phyloP scores from a whole-genome alignment of 1,140 invertebrate genomes.

The Amyelois transitella region DNA sequence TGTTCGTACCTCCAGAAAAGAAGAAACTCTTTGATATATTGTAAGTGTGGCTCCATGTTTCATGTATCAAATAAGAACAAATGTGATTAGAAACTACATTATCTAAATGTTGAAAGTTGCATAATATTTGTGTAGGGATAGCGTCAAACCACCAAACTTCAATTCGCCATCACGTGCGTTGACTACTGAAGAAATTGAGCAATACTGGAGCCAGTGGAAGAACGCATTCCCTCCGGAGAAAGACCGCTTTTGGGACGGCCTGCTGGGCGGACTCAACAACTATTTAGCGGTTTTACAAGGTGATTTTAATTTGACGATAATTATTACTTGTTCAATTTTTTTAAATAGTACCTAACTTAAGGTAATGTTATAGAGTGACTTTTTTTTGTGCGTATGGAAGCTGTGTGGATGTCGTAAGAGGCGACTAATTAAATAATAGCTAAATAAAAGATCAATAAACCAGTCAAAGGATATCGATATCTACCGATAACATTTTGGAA shows the following conservation, averaged over 20 bases:
- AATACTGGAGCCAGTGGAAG: constrained; percentile 58
- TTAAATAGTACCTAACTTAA: too few relatives aligned
- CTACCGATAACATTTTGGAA: too few relatives aligned
- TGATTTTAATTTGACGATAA: constrained; percentile 16
- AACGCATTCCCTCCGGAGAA: constrained; percentile 50
- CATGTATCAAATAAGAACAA: not conserved
- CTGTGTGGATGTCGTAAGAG: too few relatives aligned
- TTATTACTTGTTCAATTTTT: too few relatives aligned
- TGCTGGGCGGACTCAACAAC: constrained; percentile 51
- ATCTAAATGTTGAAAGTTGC: too few relatives aligned
- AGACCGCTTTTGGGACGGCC: constrained; percentile 57
- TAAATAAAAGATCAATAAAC: too few relatives aligned
- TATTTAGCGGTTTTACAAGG: constrained; percentile 58
- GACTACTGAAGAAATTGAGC: constrained; percentile 41
- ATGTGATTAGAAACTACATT: too few relatives aligned
- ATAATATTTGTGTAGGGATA: constrained; percentile 34
- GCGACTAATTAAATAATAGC: too few relatives aligned
- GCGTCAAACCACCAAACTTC: constrained; percentile 52
- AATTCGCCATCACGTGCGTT: constrained; percentile 49
- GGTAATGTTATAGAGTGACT: too few relatives aligned
- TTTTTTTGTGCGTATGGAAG: too few relatives aligned
- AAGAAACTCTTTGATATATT: constrained; percentile 46
- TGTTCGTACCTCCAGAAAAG: constrained; percentile 58
- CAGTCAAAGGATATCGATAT: too few relatives aligned
- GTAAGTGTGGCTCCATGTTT: constrained; percentile 29